Evolutionary conservation across 1,140 invertebrate species (phyloP), one percentile per base, ranked within the genome.

Genomic region (Drosophila trapezifrons): DNA sequence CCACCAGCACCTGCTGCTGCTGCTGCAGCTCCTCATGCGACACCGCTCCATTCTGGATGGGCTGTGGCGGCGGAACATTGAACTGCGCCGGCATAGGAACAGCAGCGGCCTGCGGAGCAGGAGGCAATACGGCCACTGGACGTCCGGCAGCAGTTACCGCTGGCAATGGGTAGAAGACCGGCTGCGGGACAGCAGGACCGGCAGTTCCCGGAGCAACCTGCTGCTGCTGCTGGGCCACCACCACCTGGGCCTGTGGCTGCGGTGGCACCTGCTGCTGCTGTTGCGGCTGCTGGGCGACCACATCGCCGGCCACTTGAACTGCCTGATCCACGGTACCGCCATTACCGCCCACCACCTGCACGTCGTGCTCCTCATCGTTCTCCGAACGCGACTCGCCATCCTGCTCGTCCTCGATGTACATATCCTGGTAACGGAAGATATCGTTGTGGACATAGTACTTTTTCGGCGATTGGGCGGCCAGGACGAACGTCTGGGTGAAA

Each of bases 361-460:
- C 77, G 27, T 91, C 90, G 38, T 89, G 89, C 35, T 92, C 91
- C 37, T 91, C 95, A 59, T 96, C 96, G 42, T 94, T 94, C 80
- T 96, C 95, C 20, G 94, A 94, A 56, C 95, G 95, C 20, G 93
- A 93, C 64, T 92, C 91, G 9, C 94, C 93, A 69, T 95, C 94
- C 51, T 93, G 93, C 20, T 92, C 93, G 77, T 94, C 92, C 59
- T 92, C 91, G 42, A 87, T 90, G 54, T 91, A 92, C 51, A 92
- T 22, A 64, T 92, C 97, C 94, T 99, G 98, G 92, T 99, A 99
- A 57, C 98, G 96, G 93, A 99, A 99, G 90, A 99, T 99, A 93
- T 99, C 98, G 93, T 99, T 99, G 91, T 98, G 97, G 18, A 99
- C 98, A 91, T 99, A 99, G 93, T 98, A 99, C 93, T 98, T 98